Conservation (phyloP, 2,888 invertebrate genomes). For the Furcula furcula region DNA sequence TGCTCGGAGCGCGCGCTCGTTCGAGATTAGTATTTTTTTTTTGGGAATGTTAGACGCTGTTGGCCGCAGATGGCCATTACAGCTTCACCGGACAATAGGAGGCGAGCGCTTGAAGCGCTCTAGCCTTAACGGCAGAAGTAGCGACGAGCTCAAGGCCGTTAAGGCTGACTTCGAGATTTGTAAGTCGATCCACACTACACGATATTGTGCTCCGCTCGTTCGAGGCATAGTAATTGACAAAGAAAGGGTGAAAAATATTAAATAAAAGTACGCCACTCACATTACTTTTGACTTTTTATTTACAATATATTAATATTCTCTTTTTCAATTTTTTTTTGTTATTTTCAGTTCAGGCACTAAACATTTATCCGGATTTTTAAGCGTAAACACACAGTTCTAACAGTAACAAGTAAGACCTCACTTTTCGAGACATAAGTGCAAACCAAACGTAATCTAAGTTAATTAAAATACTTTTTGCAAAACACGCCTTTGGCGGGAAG, state of each 20-base stretch:
- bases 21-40: no score
- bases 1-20: no score
- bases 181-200: no score
- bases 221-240: no score
- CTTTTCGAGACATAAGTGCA: slow-evolving; percentile 47
- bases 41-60: no score
- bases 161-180: no score
- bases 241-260: slow-evolving; percentile 7
- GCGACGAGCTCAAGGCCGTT: no score
- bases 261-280: slow-evolving; percentile 32
- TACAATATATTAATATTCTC: slow-evolving; percentile 81
- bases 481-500: slow-evolving; percentile 60
- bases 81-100: no score
- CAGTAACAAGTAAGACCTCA: slow-evolving; percentile 55
- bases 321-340: slow-evolving; percentile 50
- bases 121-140: no score
- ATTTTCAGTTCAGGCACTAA: slow-evolving; percentile 72
- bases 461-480: slow-evolving; percentile 49
- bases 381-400: slow-evolving; percentile 51
- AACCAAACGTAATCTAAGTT: slow-evolving; percentile 33
- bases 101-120: no score
- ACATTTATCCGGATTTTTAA: slow-evolving; percentile 49
- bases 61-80: no score
- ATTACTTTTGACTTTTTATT: slow-evolving; percentile 68
- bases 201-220: no score